A percentile compares a stretch with the other conserved stretches of the same genome.
These are phyloP conservation scores for Glyptemys insculpta DNA, from an alignment of 2,797 vertebrate species.

Conservation along the genomic window DNA sequence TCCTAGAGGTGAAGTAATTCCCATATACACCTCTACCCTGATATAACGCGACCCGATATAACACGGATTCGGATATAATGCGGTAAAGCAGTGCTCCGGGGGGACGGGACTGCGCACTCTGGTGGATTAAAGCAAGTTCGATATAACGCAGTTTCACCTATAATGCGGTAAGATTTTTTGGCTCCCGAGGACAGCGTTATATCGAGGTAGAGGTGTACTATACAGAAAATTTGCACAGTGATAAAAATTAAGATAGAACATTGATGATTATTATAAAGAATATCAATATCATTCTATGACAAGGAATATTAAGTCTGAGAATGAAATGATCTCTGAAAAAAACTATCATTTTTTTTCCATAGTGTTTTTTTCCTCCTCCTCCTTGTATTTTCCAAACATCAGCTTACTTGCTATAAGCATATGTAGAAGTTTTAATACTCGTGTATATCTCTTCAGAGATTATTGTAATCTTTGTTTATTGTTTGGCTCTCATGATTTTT, in stretches of 20 bases:
- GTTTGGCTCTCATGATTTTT: accelerated
- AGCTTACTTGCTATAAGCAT: background rate
- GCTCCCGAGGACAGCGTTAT: no score
- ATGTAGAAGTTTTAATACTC: background rate
- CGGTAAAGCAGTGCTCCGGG: no score
- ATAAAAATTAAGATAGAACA: background rate
- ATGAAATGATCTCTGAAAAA: background rate
- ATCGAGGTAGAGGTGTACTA: no score
- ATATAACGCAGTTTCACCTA: no score
- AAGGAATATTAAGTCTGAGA: background rate
- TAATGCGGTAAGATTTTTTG: no score
- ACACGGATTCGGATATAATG: no score
- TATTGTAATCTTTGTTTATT: background rate
- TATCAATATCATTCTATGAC: background rate
- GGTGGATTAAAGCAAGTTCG: no score
- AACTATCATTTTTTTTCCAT: background rate
- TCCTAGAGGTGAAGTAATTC: background rate
- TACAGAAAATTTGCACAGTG: background rate
- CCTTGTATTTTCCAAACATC: background rate
- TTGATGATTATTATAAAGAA: background rate
- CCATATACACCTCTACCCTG: background rate
- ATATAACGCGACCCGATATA: no score
- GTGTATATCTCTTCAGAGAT: background rate
- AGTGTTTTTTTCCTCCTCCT: background rate
- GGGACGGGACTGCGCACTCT: no score